phyloP scores from a whole-genome alignment of 2,888 invertebrate genomes.

The Gryllus longicercus region DNA sequence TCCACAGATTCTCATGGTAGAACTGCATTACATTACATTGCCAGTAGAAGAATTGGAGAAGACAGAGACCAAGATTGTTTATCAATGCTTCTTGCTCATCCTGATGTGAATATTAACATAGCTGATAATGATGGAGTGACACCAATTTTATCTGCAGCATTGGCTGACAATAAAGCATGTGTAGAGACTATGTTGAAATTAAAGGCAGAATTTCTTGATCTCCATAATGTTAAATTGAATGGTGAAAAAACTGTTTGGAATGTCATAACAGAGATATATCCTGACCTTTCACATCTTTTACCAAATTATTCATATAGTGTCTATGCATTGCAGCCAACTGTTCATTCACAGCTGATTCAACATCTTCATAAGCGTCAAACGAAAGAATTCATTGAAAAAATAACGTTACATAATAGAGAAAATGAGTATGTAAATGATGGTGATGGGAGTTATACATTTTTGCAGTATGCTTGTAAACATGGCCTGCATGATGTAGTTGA shows the following conservation, averaged over 20 bases:
- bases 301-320: not conserved
- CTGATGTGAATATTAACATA: conserved; percentile 7
- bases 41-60: not conserved
- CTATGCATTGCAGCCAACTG: not conserved
- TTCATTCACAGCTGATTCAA: conserved; percentile 1
- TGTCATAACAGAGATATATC: conserved; percentile 20
- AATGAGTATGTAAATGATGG: conserved; percentile 17
- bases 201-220: not conserved
- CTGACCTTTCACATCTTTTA: conserved; percentile 12
- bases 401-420: conserved; percentile 2
- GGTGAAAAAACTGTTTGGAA: conserved; percentile 21
- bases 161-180: no score
- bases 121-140: conserved; percentile 24
- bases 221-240: conserved; percentile 19
- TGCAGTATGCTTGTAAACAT: conserved; percentile 27
- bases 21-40: conserved; percentile 24
- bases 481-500: conserved; percentile 21
- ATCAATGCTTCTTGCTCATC: not conserved
- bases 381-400: conserved; percentile 3
- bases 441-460: conserved; percentile 24
- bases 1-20: conserved; percentile 22
- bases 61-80: conserved; percentile 6
- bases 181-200: no score
- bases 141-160: not conserved
- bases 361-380: conserved; percentile 11